Evolutionary conservation across 2,888 invertebrate species (phyloP).

Genomic region (Tetanocera ferruginea): DNA sequence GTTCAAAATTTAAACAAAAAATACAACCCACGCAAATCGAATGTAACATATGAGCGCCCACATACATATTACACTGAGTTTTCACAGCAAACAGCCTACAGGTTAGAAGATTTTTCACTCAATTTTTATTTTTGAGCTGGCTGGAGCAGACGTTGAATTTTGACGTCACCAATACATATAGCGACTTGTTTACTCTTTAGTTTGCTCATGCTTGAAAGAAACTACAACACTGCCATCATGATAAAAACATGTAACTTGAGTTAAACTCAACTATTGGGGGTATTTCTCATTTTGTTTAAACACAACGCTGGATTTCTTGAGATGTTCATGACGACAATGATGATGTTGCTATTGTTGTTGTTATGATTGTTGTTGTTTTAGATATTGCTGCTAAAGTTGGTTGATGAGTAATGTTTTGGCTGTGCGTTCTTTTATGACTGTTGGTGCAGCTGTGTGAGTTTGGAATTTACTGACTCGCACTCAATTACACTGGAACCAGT

Average conservation of each 20-base stretch:
- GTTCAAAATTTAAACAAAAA: too few relatives aligned
- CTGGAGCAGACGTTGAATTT: too few relatives aligned
- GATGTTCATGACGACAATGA: not conserved
- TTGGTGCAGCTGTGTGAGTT: not conserved
- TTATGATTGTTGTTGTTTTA: not conserved
- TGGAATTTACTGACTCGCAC: slow-evolving; percentile 1
- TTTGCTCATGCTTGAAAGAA: not conserved
- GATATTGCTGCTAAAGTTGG: not conserved
- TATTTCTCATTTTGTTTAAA: not conserved
- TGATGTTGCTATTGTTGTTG: slow-evolving; percentile 1
- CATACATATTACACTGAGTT: too few relatives aligned
- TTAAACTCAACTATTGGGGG: too few relatives aligned
- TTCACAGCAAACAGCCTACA: too few relatives aligned
- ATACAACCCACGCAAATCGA: too few relatives aligned
- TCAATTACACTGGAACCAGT: slow-evolving; percentile 10
- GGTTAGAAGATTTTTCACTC: too few relatives aligned
- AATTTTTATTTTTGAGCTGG: too few relatives aligned
- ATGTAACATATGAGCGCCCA: too few relatives aligned
- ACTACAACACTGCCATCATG: too few relatives aligned
- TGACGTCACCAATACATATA: too few relatives aligned
- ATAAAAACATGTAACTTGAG: too few relatives aligned
- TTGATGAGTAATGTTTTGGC: slow-evolving; percentile 17
- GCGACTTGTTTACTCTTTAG: not conserved
- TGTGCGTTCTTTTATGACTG: not conserved
- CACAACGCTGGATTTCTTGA: not conserved